These are phyloP conservation scores for Chloroceryle inda DNA, from an alignment of 2,797 vertebrate genomes.

Conservation along the genomic window DNA sequence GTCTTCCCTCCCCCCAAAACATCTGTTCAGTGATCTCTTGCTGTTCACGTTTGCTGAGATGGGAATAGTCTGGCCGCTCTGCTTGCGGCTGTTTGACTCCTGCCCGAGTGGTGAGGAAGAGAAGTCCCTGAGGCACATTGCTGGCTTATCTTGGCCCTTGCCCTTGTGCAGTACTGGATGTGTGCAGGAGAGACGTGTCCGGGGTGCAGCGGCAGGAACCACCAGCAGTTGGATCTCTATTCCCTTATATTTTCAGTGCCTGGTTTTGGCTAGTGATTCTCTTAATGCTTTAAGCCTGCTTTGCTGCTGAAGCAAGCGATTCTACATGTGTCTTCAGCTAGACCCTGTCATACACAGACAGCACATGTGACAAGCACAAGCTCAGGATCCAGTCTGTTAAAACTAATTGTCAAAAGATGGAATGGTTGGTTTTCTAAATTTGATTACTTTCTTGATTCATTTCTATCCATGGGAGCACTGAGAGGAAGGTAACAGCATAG, in stretches of 20 bases:
- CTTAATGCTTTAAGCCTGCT: not conserved
- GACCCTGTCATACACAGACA: not conserved
- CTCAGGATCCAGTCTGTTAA: not conserved
- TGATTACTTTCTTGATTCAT: not conserved
- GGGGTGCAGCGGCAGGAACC: not conserved
- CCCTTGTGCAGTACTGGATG: fast-evolving
- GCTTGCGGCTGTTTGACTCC: not conserved
- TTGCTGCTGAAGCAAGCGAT: not conserved
- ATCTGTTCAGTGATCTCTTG: not conserved
- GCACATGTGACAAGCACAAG: not conserved
- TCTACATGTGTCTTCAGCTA: not conserved
- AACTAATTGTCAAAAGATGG: not conserved
- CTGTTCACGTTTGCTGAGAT: not conserved
- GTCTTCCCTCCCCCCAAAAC: not conserved
- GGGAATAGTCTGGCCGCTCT: not conserved
- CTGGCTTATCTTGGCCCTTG: not conserved
- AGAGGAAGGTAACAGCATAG: not conserved
- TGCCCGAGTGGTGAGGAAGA: fast-evolving
- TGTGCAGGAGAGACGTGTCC: not conserved
- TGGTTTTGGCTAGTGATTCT: not conserved
- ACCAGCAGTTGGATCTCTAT: not conserved
- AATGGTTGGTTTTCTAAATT: not conserved
- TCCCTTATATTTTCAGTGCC: fast-evolving
- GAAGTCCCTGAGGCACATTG: not conserved
- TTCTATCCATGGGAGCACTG: not conserved